Base-by-base conservation (phyloP, 2,888 invertebrate species). In the Cephus pulcher region DNA sequence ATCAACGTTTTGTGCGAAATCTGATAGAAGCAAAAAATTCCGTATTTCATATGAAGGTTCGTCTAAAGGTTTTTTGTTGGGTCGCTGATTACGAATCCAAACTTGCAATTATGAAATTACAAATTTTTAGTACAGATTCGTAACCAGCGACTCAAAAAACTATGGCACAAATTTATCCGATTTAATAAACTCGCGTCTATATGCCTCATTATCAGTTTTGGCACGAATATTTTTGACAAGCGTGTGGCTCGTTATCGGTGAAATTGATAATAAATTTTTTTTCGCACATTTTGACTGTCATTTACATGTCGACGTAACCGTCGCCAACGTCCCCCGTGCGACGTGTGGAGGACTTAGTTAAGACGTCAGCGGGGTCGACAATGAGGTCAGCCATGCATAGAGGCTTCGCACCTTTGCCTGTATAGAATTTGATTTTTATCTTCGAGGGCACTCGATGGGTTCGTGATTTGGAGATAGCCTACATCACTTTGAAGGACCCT, bases 371-470 rank as follows among this genome's bases (percentile, higher is more conserved):
- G 81, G 82, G 79, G 79, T 75, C 80, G 85, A 91, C 91, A 91
- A 91, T 91, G 84, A 88, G 89, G 87, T 89, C 90, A 89, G 79
- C 88, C 90, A 90, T 90, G 91, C 91, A 88, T 90, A 87, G 81
- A 82, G 86, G 89, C 83, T 89, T 91, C 91, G 90, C 91, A 91
- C 91, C 91, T 91, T 88, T 89, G 81, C 82, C 83, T 84, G 78
- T 82, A 85, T 86, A 85, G 85, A 87, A 87, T 89, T 88, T 86
- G 91, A 91, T 91, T 89, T 86, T 90, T 91, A 91, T 91, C 91
- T 89, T 89, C 81, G 88, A 91, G 91, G 87, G 89, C 89, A 89
- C 91, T 91, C 91, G 89, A 90, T 89, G 88, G 88, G 88, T 86
- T 86, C 79, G 86, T 87, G 90, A 90, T 90, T 88, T 88, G 80